Conservation (phyloP, 2,888 invertebrate species). For the Ectemnius continuus region DNA sequence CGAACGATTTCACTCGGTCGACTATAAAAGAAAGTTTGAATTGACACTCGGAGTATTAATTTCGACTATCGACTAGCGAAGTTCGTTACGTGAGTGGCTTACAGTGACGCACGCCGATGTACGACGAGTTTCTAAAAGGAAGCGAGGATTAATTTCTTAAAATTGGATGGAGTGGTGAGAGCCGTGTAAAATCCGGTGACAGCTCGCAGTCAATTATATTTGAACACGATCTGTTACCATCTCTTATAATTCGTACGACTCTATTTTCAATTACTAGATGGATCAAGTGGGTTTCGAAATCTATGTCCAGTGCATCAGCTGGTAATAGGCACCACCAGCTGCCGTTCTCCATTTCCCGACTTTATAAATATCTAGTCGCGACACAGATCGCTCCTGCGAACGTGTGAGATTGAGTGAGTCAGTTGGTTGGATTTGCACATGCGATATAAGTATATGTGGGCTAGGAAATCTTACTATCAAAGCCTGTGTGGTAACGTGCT, state of each 20-base stretch:
- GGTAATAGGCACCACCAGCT: constrained; percentile 56
- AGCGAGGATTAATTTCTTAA: no score
- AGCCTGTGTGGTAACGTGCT: no score
- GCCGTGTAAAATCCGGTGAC: background rate
- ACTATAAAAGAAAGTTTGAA: background rate
- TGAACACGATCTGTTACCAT: background rate
- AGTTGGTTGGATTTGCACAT: background rate
- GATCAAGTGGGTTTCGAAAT: constrained; percentile 64
- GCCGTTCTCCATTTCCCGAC: constrained; percentile 57
- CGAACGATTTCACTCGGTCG: constrained; percentile 29
- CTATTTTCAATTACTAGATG: constrained; percentile 43
- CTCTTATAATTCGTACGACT: background rate
- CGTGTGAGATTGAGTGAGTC: constrained; percentile 42
- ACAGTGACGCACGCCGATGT: background rate
- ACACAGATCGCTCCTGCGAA: background rate
- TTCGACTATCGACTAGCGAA: background rate
- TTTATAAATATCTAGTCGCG: constrained; percentile 66
- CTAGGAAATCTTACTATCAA: no score
- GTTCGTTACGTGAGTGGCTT: constrained; percentile 3
- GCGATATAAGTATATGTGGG: no score
- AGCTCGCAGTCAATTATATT: background rate
- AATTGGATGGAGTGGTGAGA: background rate
- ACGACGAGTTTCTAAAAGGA: background rate
- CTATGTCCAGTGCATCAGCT: constrained; percentile 72
- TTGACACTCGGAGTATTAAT: background rate